Base-by-base conservation (phyloP, 2,888 invertebrate species). In the Cosmia pyralina region DNA sequence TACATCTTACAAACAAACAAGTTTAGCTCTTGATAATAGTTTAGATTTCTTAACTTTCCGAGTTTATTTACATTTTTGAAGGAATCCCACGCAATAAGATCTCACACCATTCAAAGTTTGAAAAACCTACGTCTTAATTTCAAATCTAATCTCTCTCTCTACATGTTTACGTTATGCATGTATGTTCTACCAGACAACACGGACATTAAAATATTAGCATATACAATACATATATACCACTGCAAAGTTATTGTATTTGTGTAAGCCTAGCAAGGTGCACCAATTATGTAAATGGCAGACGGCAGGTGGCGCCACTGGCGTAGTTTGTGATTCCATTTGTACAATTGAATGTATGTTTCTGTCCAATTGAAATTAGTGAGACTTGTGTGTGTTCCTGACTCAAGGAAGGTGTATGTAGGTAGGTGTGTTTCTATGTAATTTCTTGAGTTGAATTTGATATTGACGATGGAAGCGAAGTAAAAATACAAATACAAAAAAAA, bases 201-300 rank as follows among this genome's bases (percentile, higher is more conserved):
- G 46, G 41, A 52, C 53, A 66, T 28, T 13, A 64, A 73, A 79
- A 82, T 57, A 82, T 81, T 73, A 70, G 41, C 70, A 70, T 71
- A 73, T 6, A 52, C 53, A 52, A 41, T 41, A 38, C 38, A 48
- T n/a, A 38, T 19, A 59, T 0, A n/a, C 48, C 48, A 58, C 46
- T 44, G 48, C 57, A 67, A 19, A 52, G 53, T 67, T 69, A 72
- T 65, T 57, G 55, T 83, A 69, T 71, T 68, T 83, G 58, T 69
- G 72, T 69, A 69, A 69, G 69, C 65, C 59, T 69, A 44, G 50
- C 72, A n/a, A 84, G 83, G 84, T 85, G 81, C 73, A 79, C 63
- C 82, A 86, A 84, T 85, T 85, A 86, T 86, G 86, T 68, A 83
- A 85, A 85, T 86, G 63, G 58, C n/a, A 8, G 58, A 19, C 69